These are phyloP conservation scores for Ctena decussata DNA, from an alignment of 2,888 invertebrate species.

Conservation along the genomic window DNA sequence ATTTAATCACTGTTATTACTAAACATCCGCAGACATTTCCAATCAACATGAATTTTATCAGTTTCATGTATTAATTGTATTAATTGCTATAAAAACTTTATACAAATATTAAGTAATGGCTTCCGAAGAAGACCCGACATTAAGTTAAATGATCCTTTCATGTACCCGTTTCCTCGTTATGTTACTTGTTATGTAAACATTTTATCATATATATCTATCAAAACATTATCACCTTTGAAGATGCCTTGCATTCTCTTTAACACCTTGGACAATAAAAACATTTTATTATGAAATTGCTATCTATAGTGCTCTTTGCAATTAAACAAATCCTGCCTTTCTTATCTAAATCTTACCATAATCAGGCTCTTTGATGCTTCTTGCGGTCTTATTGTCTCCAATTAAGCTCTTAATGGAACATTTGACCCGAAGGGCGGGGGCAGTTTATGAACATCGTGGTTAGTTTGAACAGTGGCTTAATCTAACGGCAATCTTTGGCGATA, in stretches of 20 bases:
- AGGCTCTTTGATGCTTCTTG: neutral
- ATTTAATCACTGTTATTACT: too few species aligned
- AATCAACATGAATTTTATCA: too few species aligned
- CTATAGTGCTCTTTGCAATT: conserved; percentile 5
- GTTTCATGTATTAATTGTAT: too few species aligned
- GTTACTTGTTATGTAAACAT: neutral
- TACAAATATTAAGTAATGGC: neutral
- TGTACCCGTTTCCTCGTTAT: neutral
- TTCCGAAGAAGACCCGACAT: neutral
- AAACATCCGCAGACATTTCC: too few species aligned
- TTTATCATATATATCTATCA: neutral
- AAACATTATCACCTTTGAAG: neutral
- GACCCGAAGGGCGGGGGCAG: neutral
- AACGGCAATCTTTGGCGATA: neutral
- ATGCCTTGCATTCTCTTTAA: neutral
- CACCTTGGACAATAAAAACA: neutral
- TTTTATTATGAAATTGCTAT: neutral
- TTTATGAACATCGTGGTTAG: neutral
- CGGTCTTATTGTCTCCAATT: neutral
- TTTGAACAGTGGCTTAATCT: neutral
- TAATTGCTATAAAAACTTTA: too few species aligned
- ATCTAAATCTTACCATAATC: conserved; percentile 2
- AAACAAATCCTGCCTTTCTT: neutral
- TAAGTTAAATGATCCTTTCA: neutral
- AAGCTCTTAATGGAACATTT: neutral